Evolutionary conservation across 2,113 vertebrate species (phyloP), one percentile per base, ranked within the genome.

Genomic region (Pleuronectes platessa): DNA sequence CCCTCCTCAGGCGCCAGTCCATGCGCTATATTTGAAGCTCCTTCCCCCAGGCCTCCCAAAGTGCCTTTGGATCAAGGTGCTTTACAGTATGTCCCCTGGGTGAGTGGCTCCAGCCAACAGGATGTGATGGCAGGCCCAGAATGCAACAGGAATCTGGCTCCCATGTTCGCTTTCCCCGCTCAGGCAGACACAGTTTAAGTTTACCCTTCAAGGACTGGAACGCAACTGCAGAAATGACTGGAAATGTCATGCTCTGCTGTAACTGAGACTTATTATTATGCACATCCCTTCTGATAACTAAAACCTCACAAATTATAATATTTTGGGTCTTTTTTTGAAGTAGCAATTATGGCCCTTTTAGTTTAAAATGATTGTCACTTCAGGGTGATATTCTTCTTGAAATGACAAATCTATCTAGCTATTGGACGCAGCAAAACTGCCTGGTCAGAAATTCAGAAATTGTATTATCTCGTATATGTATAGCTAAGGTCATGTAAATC

Each of bases 71-170:
- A 90, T 78, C 76, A 90, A 92, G 78, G 91, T 89, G 88, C 82
- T 91, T 85, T 82, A 69, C 83, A 84, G 86, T 71, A 65, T 86
- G 88, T 91, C 84, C 85, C 74, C 17, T 47, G 78, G 67, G 79
- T 23, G 73, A 76, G 68, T 11, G 26, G 71, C 62, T 76, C 66
- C 27, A 59, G 80, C 79, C 86, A 90, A 92, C 90, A 94, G 93
- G 92, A 94, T 93, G 90, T 91, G 84, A 89, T 90, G 80, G 86
- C 76, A 79, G 83, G 89, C 83, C 72, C 86, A 92, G 92, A 92
- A 94, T 93, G 90, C 80, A 74, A 71, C 75, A 86, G 87, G 90
- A 92, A 92, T 94, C 81, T 78, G 59, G 83, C 86, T 60, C 83
- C 77, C 81, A 76, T 83, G 73, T 82, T 87, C 73, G 79, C 81